Evolutionary conservation across 1,140 invertebrate genomes (phyloP).

Genomic region (Hydropsyche tenuis): DNA sequence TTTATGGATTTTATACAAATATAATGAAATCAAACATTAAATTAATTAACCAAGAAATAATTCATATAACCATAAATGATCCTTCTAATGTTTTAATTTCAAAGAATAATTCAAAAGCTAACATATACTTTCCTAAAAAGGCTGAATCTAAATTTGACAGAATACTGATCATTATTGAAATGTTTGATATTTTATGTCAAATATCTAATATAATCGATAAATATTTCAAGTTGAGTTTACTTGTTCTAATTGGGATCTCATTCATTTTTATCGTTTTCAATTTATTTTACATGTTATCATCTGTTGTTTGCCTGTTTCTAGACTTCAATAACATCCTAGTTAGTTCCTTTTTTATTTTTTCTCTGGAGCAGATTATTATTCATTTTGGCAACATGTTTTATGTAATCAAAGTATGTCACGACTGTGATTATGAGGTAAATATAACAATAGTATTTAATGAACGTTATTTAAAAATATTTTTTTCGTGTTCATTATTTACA

Average conservation of each 20-base stretch:
- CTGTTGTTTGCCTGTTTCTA: background rate
- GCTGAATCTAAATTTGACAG: background rate
- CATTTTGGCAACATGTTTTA: background rate
- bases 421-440: conserved; percentile 22
- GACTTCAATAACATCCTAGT: background rate
- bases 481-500: no score
- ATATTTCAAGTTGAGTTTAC: background rate
- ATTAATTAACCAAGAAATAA: background rate
- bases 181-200: background rate
- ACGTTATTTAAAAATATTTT: no score
- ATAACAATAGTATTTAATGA: background rate
- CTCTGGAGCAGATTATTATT: conserved; percentile 1
- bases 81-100: no score
- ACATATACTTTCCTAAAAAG: no score
- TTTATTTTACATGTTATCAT: background rate
- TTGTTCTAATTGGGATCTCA: background rate
- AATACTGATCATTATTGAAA: background rate
- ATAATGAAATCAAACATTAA: background rate
- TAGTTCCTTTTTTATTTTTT: conserved; percentile 1
- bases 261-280: background rate
- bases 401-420: conserved; percentile 3
- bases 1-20: background rate
- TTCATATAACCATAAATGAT: no score
- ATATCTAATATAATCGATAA: background rate
- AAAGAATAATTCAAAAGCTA: no score